A percentile compares a stretch with the other conserved stretches of the same genome.
Conservation (phyloP, 2,888 invertebrate species). For the Dasypogon diadema region DNA sequence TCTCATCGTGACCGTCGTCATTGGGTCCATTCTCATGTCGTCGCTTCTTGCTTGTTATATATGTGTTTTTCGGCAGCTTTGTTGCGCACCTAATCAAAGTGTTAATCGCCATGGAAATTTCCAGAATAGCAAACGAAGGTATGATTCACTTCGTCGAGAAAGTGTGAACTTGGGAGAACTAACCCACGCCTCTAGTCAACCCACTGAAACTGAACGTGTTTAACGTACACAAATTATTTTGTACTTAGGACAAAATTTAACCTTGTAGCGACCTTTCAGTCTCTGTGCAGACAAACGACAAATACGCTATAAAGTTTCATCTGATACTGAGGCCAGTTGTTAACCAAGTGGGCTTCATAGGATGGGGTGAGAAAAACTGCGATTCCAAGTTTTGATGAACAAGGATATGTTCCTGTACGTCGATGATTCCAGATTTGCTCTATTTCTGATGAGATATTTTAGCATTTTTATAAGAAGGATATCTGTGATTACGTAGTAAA, state of each 20-base stretch:
- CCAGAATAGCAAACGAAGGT: conserved; percentile 53
- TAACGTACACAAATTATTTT: conserved; percentile 58
- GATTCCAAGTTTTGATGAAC: too few species aligned
- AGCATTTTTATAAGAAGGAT: too few species aligned
- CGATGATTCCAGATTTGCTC: too few species aligned
- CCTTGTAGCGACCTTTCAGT: too few species aligned
- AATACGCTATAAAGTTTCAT: too few species aligned
- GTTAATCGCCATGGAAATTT: conserved; percentile 56
- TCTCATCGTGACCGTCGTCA: conserved; percentile 73
- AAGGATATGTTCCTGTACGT: too few species aligned
- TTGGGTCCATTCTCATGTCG: conserved; percentile 74
- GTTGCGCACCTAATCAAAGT: conserved; percentile 71
- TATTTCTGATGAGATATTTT: too few species aligned
- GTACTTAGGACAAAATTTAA: background rate
- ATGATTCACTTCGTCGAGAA: conserved; percentile 65
- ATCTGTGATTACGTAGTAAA: conserved; percentile 20
- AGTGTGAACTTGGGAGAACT: conserved; percentile 74
- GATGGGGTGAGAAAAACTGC: too few species aligned
- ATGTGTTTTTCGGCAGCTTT: conserved; percentile 75
- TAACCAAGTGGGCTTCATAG: too few species aligned
- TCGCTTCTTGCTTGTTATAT: conserved; percentile 77
- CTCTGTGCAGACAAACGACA: too few species aligned
- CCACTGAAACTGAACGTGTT: conserved; percentile 73
- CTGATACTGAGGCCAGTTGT: too few species aligned
- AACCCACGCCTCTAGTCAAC: conserved; percentile 73